Evolutionary conservation across 2,888 invertebrate genomes (phyloP).

Genomic region (Octodonta nipae): DNA sequence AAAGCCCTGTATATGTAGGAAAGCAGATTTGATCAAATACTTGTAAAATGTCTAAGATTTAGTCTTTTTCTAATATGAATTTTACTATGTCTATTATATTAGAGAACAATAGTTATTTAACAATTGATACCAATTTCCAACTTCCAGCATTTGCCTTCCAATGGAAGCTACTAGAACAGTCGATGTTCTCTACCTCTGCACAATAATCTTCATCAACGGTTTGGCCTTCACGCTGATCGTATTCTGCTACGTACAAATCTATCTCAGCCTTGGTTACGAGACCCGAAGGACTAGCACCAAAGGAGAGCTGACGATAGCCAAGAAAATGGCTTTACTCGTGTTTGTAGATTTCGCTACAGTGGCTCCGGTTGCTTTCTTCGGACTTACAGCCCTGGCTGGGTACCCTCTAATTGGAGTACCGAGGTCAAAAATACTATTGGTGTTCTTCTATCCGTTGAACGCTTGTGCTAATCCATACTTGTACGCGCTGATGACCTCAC

Average conservation of each 20-base stretch:
- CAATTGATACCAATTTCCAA: no score
- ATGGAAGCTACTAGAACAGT: constrained; percentile 60
- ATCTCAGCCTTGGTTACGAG: constrained; percentile 59
- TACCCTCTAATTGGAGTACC: constrained; percentile 72
- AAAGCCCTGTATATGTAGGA: no score
- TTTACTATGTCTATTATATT: no score
- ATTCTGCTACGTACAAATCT: constrained; percentile 75
- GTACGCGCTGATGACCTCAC: constrained; percentile 79
- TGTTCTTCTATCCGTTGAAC: constrained; percentile 84
- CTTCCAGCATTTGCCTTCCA: constrained; percentile 67
- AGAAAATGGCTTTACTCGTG: constrained; percentile 77
- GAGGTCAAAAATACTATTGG: constrained; percentile 65
- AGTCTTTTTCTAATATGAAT: no score
- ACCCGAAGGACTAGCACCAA: constrained; percentile 43
- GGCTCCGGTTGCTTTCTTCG: constrained; percentile 81
- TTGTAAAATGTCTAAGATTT: no score
- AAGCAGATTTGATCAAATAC: no score
- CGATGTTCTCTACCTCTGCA: constrained; percentile 61
- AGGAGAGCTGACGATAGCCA: constrained; percentile 64
- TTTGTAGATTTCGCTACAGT: constrained; percentile 68
- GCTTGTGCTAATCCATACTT: constrained; percentile 87
- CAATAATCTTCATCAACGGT: constrained; percentile 62
- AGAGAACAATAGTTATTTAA: no score
- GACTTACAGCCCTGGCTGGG: constrained; percentile 72
- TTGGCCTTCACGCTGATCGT: constrained; percentile 72